Evolutionary conservation across 2,113 vertebrate species (phyloP), one percentile per base, ranked within the genome.

Genomic region (Formicarius rufipectus): DNA sequence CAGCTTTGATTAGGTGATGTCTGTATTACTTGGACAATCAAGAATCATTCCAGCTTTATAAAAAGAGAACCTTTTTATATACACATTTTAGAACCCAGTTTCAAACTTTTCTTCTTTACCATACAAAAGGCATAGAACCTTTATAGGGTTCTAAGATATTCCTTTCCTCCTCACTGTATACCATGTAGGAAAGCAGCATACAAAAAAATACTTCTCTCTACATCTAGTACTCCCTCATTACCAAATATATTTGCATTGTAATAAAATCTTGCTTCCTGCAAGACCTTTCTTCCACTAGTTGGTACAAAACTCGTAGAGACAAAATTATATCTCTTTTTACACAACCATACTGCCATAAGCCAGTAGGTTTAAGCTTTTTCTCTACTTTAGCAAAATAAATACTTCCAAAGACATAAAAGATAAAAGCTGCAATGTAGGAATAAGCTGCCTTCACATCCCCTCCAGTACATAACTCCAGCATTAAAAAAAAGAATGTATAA

Each of bases 381-480:
- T 14, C 23, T 62, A 56, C 45, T 28, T 67, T 30, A 59, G 42
- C 35, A 77, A 88, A 76, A 76, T 3, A 60, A 82, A 55, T 1
- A 4, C 31, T 60, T 85, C 62, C 12, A 47, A 42, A 74, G 35
- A 62, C 4, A 60, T 10, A 37, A 42, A 66, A 40, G 28, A 58
- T 3, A 67, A 82, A 91, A 76, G 18, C 14, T 28, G 79, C 62
- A 76, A 39, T 3, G 4, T 12, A 60, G 21, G 15, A 72, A 93
- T 21, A 53, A 78, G 30, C 9, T 11, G 10, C 8, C 21, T 40
- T 68, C 28, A 12, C 33, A 33, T 72, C n/a, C 56, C 63, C n/a
- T 56, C 47, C 20, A 21, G 17, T 14, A n/a, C 1, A 0, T 2
- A 63, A 47, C 4, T 58, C 28, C 1, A 17, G 8, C 30, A 64